Percentiles rank a stretch among this genome's conserved stretches.
These are phyloP conservation scores for Patella ulyssiponensis DNA, from an alignment of 2,888 invertebrate genomes.

Conservation along the genomic window DNA sequence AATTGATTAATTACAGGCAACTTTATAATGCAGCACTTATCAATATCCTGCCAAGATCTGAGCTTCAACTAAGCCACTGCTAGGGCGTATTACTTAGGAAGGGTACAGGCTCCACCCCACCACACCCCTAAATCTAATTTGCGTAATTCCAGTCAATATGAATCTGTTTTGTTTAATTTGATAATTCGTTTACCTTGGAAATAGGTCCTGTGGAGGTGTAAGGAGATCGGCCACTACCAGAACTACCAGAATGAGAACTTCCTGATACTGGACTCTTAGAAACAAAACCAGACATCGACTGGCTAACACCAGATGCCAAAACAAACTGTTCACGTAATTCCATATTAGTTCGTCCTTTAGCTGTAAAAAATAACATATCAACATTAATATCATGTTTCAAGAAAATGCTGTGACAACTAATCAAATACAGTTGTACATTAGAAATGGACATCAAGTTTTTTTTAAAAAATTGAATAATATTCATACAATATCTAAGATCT, in stretches of 20 bases:
- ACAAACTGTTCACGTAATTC: conserved; percentile 99
- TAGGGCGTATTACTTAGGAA: too few species aligned
- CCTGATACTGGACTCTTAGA: conserved; percentile 82
- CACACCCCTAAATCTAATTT: neutral
- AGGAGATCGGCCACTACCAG: conserved; percentile 65
- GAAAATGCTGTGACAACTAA: too few species aligned
- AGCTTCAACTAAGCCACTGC: too few species aligned
- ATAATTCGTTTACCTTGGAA: conserved; percentile 83
- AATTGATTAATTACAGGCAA: neutral
- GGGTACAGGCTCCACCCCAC: neutral
- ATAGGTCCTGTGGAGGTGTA: conserved; percentile 86
- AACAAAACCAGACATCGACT: conserved; percentile 98
- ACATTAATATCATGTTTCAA: too few species aligned
- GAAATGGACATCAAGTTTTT: too few species aligned
- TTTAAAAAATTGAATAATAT: too few species aligned
- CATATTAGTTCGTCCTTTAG: conserved; percentile 99
- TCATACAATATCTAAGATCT: too few species aligned
- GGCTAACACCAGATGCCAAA: conserved; percentile 94
- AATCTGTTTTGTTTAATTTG: neutral
- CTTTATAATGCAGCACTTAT: too few species aligned
- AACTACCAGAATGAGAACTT: conserved; percentile 74
- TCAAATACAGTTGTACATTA: too few species aligned
- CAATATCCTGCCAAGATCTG: too few species aligned
- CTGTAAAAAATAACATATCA: conserved; percentile 75
- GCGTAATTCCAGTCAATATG: neutral